Conservation (phyloP, 2,113 vertebrate genomes). For the Rhodinocichla rosea region DNA sequence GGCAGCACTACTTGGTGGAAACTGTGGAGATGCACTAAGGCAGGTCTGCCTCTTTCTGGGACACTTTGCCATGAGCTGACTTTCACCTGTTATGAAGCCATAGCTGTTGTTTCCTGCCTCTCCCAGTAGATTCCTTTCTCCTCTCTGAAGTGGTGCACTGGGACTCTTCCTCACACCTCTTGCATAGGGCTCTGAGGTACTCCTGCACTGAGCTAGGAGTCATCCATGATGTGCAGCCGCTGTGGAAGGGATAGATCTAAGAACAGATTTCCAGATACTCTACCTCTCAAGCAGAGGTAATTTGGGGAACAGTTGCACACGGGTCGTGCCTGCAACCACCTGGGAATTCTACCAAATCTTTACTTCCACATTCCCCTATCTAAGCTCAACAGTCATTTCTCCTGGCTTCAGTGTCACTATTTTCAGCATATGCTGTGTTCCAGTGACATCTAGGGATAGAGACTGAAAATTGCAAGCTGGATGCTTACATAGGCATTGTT, state of each 20-base stretch:
- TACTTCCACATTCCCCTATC: background rate
- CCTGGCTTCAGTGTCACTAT: background rate
- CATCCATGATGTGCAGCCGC: fast-evolving
- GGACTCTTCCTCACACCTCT: background rate
- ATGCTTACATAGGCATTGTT: background rate
- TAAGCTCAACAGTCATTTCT: background rate
- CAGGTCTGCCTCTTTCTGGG: background rate
- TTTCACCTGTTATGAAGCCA: background rate
- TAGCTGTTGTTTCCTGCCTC: background rate
- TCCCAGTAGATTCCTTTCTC: background rate
- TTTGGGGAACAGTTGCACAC: background rate
- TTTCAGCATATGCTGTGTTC: background rate
- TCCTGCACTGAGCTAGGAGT: background rate
- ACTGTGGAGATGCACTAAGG: background rate
- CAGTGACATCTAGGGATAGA: slow-evolving; percentile 26
- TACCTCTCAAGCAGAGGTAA: background rate
- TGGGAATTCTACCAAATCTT: background rate
- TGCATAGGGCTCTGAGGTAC: background rate
- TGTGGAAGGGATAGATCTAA: fast-evolving
- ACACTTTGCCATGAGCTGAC: background rate
- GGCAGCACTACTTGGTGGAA: background rate
- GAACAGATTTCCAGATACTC: background rate
- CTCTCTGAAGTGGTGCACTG: background rate
- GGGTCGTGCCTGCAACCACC: background rate
- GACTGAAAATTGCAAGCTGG: background rate